Evolutionary conservation across 2,797 vertebrate species (phyloP).

Genomic region (Eospalax fontanierii): DNA sequence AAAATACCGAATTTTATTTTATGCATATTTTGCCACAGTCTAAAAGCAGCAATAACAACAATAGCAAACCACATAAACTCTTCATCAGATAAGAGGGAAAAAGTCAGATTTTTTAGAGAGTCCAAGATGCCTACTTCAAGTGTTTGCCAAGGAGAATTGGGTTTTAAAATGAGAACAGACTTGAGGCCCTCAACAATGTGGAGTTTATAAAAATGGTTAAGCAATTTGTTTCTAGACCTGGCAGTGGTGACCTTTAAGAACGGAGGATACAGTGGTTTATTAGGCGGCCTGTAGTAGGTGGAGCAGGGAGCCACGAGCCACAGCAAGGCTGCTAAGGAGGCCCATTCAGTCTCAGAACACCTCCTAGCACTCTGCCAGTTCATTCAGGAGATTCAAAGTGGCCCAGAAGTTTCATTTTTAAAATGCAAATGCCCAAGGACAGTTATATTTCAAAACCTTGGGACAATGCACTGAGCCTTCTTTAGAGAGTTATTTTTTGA

Average conservation of each 20-base stretch:
- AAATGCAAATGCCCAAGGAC: not conserved
- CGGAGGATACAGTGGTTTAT: not conserved
- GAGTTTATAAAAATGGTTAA: not conserved
- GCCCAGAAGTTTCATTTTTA: not conserved
- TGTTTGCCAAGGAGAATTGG: not conserved
- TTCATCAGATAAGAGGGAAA: not conserved
- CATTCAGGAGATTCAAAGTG: not conserved
- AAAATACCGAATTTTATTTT: not conserved
- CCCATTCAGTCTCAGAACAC: not conserved
- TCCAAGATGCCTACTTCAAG: not conserved
- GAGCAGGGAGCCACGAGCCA: too few species aligned
- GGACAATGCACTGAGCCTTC: not conserved
- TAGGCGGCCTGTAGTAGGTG: not conserved
- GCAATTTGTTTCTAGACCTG: not conserved
- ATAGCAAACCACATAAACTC: not conserved
- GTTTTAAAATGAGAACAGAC: not conserved
- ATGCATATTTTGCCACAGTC: not conserved
- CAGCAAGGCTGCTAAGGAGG: not conserved
- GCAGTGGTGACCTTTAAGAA: not conserved
- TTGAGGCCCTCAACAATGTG: not conserved
- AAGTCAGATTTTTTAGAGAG: not conserved
- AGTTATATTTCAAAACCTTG: not conserved
- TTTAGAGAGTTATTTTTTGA: not conserved
- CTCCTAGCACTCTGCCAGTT: not conserved
- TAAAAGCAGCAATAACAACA: not conserved